These are phyloP conservation scores for Gasterosteus nipponicus DNA, from an alignment of 2,113 vertebrate genomes.

Conservation along the genomic window DNA sequence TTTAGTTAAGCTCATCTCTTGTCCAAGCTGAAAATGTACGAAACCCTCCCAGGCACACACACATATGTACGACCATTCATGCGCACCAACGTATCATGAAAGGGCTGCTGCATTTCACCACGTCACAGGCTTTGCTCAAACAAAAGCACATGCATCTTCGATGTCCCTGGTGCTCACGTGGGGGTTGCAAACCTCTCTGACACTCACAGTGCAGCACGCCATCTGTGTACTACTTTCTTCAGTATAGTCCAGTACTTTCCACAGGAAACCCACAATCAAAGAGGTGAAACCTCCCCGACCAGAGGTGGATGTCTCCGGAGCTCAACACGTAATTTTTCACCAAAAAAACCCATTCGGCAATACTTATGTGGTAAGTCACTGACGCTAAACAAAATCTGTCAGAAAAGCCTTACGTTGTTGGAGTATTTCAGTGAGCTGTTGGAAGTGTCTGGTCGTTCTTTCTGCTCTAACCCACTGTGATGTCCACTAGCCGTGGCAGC, in stretches of 20 bases:
- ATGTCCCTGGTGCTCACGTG: background rate
- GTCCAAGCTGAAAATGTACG: conserved; percentile 43
- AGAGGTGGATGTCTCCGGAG: conserved; percentile 31
- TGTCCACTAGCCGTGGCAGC: background rate
- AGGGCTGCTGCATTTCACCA: conserved; percentile 3
- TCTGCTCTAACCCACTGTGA: background rate
- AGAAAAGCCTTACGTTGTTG: background rate
- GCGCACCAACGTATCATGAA: conserved; percentile 2
- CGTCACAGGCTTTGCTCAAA: background rate
- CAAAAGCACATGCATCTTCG: conserved; percentile 12
- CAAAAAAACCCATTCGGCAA: background rate
- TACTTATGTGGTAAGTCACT: background rate
- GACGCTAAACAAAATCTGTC: background rate
- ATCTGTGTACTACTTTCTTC: conserved; percentile 57
- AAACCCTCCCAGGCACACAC: conserved; percentile 35
- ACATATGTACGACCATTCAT: conserved; percentile 25
- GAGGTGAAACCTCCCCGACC: conserved; percentile 38
- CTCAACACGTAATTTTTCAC: background rate
- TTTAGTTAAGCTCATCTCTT: conserved; percentile 57
- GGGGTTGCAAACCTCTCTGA: conserved; percentile 35
- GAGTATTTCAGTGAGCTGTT: background rate
- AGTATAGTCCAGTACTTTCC: conserved; percentile 67
- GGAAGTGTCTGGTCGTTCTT: background rate
- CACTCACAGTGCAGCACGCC: conserved; percentile 18
- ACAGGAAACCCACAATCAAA: conserved; percentile 65